Percentiles rank a stretch among this genome's conserved stretches.
These are phyloP conservation scores for Muscidifurax raptorellus DNA, from an alignment of 1,140 invertebrate species.

Conservation along the genomic window DNA sequence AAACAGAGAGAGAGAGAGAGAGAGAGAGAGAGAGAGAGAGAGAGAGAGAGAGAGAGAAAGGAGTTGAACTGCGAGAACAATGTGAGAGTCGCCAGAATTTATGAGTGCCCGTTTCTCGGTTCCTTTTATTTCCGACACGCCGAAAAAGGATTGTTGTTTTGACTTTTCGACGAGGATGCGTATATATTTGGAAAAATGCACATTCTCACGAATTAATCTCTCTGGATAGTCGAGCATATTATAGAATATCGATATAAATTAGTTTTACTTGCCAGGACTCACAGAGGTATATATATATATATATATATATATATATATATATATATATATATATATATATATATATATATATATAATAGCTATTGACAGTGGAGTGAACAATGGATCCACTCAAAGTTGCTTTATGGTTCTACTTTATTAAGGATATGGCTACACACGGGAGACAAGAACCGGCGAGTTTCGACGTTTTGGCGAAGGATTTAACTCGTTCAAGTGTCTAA, in stretches of 20 bases:
- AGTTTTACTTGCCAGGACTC: neutral
- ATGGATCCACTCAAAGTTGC: too few species aligned
- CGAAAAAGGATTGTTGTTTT: neutral
- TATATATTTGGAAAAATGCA: neutral
- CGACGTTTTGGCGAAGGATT: neutral
- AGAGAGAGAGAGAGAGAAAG: constrained; percentile 40
- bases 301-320: too few species aligned
- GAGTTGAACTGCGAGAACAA: constrained; percentile 52
- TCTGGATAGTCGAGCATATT: neutral
- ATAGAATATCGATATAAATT: neutral
- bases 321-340: too few species aligned
- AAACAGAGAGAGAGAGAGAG: constrained; percentile 49
- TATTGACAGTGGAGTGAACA: too few species aligned
- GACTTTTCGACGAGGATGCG: neutral
- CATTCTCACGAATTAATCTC: neutral
- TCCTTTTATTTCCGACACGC: neutral
- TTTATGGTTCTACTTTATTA: neutral
- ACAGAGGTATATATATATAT: too few species aligned
- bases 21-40: neutral
- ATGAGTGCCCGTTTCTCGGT: constrained; percentile 2
- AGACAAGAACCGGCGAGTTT: neutral
- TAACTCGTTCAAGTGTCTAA: constrained; percentile 39
- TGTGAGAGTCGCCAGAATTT: constrained; percentile 32
- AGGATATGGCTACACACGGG: too few species aligned
- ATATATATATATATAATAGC: too few species aligned